Percentiles rank a stretch among this genome's conserved stretches.
phyloP scores from a whole-genome alignment of 2,113 vertebrate genomes.

The Mesoclemmys tuberculata region DNA sequence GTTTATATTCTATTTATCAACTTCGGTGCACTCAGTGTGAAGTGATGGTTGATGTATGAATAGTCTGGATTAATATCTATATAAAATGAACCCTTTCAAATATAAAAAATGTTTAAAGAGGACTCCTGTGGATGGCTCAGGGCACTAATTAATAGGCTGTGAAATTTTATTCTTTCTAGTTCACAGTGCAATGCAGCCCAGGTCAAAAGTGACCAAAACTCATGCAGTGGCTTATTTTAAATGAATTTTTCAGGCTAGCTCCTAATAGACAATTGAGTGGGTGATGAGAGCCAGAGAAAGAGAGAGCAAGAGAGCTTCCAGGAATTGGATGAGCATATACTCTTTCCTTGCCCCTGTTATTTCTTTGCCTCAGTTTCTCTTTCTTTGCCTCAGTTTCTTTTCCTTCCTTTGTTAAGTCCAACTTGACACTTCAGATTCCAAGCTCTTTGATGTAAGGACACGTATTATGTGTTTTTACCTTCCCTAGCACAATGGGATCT shows the following conservation, averaged over 20 bases:
- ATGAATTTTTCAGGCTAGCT: neutral
- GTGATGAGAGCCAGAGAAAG: neutral
- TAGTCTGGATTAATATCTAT: neutral
- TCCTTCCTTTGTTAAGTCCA: too few species aligned
- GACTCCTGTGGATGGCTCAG: neutral
- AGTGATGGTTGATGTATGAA: neutral
- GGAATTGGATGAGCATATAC: neutral
- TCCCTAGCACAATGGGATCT: too few species aligned
- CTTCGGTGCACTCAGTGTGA: neutral
- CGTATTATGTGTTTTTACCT: too few species aligned
- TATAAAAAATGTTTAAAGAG: neutral
- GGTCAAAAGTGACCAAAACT: neutral
- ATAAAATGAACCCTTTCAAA: neutral
- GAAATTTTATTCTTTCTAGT: neutral
- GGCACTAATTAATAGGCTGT: neutral
- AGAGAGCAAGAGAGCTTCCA: neutral
- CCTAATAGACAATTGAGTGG: neutral
- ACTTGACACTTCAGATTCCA: too few species aligned
- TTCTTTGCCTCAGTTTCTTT: too few species aligned
- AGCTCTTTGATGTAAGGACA: too few species aligned
- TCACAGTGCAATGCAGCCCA: neutral
- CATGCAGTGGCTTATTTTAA: neutral
- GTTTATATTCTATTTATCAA: neutral
- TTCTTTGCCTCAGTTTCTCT: too few species aligned
- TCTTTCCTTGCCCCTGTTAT: neutral